Percentiles rank a stretch among this genome's conserved stretches.
phyloP scores from a whole-genome alignment of 2,888 invertebrate genomes.

The Euzophera pinguis region DNA sequence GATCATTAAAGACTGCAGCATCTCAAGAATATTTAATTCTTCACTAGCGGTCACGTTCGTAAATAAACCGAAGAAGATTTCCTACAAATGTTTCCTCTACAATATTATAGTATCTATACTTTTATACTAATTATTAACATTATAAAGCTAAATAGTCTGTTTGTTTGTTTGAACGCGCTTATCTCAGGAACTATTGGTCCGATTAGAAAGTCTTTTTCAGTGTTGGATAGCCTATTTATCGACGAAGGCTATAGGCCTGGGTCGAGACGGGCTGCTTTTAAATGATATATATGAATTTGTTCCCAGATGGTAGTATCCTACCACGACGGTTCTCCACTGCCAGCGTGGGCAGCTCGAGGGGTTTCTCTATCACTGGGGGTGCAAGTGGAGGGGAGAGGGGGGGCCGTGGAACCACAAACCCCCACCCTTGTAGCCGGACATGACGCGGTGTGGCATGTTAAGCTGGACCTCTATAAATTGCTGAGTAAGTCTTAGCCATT shows the following conservation, averaged over 20 bases:
- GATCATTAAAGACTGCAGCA: constrained; percentile 94
- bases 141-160: too few relatives aligned
- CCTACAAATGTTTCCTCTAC: too few relatives aligned
- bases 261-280: too few relatives aligned
- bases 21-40: constrained; percentile 92
- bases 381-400: constrained; percentile 80
- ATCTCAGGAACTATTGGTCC: too few relatives aligned
- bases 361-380: constrained; percentile 85
- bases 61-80: too few relatives aligned
- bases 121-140: too few relatives aligned
- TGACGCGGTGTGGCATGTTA: constrained; percentile 90
- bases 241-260: too few relatives aligned
- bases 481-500: too few relatives aligned
- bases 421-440: constrained; percentile 83
- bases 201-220: too few relatives aligned
- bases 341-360: constrained; percentile 80
- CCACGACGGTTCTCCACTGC: constrained; percentile 92
- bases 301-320: constrained; percentile 90
- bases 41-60: constrained; percentile 90
- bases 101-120: too few relatives aligned
- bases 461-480: constrained; percentile 84
- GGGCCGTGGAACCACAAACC: constrained; percentile 79
- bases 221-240: too few relatives aligned
- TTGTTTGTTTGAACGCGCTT: too few relatives aligned
- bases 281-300: constrained; percentile 2